Evolutionary conservation across 2,113 vertebrate species (phyloP).

Genomic region (Ciconia boyciana): DNA sequence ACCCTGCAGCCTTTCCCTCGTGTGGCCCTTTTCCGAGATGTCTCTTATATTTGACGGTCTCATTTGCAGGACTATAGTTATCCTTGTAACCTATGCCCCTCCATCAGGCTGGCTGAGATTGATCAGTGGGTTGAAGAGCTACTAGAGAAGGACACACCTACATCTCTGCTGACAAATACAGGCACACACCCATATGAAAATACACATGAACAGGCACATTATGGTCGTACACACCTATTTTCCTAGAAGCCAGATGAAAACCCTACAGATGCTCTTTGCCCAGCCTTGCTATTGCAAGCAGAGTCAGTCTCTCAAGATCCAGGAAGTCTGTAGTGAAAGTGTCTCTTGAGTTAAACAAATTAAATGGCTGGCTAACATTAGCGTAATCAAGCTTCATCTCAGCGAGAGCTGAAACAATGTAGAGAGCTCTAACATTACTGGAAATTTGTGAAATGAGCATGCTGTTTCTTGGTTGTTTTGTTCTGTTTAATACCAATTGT

Average conservation of each 20-base stretch:
- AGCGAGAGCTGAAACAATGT: conserved; percentile 65
- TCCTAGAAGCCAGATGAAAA: background rate
- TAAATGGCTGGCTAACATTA: conserved; percentile 37
- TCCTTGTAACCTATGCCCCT: background rate
- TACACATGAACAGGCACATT: background rate
- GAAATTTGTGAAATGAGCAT: conserved; percentile 70
- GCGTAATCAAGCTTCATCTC: conserved; percentile 55
- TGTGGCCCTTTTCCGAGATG: background rate
- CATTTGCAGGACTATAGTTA: background rate
- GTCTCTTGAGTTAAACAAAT: conserved; percentile 11
- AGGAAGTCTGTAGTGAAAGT: conserved; percentile 21
- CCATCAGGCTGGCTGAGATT: background rate
- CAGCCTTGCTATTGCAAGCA: background rate
- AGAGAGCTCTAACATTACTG: conserved; percentile 68
- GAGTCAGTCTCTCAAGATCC: background rate
- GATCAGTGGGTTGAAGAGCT: background rate
- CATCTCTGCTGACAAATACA: background rate
- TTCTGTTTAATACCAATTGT: conserved; percentile 76
- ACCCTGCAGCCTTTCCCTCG: background rate
- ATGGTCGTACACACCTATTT: background rate
- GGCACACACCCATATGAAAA: background rate
- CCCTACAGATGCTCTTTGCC: background rate
- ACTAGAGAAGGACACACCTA: background rate
- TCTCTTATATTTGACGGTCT: background rate
- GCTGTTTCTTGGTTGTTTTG: conserved; percentile 69